Evolutionary conservation across 2,113 vertebrate species (phyloP).

Genomic region (Phasianus colchicus): DNA sequence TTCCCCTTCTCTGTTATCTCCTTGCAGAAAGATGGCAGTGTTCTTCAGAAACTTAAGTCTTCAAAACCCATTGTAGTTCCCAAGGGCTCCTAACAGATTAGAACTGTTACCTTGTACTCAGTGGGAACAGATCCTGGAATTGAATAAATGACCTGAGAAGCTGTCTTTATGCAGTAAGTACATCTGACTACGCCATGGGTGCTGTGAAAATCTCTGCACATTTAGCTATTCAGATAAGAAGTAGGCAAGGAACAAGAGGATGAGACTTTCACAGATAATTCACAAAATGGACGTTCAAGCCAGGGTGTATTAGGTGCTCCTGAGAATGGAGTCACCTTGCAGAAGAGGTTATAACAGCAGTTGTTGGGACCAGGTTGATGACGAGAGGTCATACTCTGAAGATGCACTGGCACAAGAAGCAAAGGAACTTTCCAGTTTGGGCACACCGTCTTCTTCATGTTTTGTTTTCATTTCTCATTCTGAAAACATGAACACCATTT

Average conservation of each 20-base stretch:
- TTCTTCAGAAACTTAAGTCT: background rate
- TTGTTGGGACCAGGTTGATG: background rate
- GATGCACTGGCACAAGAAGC: background rate
- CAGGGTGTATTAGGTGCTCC: background rate
- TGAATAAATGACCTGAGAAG: background rate
- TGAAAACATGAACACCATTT: background rate
- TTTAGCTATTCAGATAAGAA: background rate
- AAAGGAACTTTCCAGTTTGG: background rate
- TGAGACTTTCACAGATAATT: background rate
- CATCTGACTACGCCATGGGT: background rate
- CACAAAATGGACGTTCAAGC: background rate
- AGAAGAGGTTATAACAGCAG: background rate
- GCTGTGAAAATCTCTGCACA: background rate
- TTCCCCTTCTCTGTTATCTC: background rate
- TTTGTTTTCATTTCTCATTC: background rate
- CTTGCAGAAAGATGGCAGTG: background rate
- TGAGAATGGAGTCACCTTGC: background rate
- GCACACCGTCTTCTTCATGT: accelerated
- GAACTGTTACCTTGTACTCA: background rate
- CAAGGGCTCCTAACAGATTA: background rate
- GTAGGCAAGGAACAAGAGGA: background rate
- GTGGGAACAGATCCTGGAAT: background rate
- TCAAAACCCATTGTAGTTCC: background rate
- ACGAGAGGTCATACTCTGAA: background rate
- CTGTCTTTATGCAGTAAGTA: background rate